Base-by-base conservation (phyloP, 2,113 vertebrate species). In the Rhipidura dahli region DNA sequence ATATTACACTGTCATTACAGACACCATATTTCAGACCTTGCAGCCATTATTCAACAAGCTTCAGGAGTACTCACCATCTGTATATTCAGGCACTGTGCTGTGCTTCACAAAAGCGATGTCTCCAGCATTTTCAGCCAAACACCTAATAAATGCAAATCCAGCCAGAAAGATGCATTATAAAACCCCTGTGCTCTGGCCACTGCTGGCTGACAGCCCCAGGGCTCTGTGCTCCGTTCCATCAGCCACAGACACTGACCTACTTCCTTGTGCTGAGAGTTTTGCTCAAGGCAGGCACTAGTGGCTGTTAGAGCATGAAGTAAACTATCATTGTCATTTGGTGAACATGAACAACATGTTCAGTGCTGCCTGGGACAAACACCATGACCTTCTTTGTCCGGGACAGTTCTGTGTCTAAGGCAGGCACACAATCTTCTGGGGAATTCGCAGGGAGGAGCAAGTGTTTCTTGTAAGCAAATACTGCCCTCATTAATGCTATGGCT, bases 41-140 rank as follows among this genome's bases (percentile, higher is more conserved):
- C 59, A 73, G 79, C 28, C 19, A 7, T 81, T 73, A 15, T 24
- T 73, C 42, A 63, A 33, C 26, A 64, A 73, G 16, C 47, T 56
- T 47, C 57, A 44, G 63, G 30, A 54, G 15, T 51, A 95, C 97
- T 97, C 95, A 99, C 99, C 98, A 11, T 98, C 97, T 10, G 98
- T 98, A 96, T 99, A 98, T 4, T 99, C 98, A 45, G 33, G 60
- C 9, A 99, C 98, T 8, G 98, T 99, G 21, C 98, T 99, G 96
- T 99, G 98, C 95, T 99, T 99, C 85, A 98, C 97, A 93, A 99
- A 99, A 77, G 99, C 98, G 2, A 99, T 98, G 1, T 99, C 97
- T 94, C 99, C 99, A 40, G 94, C 90, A 80, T 53, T 94, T 23
- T 99, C 98, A 86, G 70, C 98, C 93, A 99, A 90, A 93, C 99